Percentiles rank a stretch among this genome's conserved stretches.
phyloP scores from a whole-genome alignment of 2,113 vertebrate genomes.

The Plecturocebus donacophilus region DNA sequence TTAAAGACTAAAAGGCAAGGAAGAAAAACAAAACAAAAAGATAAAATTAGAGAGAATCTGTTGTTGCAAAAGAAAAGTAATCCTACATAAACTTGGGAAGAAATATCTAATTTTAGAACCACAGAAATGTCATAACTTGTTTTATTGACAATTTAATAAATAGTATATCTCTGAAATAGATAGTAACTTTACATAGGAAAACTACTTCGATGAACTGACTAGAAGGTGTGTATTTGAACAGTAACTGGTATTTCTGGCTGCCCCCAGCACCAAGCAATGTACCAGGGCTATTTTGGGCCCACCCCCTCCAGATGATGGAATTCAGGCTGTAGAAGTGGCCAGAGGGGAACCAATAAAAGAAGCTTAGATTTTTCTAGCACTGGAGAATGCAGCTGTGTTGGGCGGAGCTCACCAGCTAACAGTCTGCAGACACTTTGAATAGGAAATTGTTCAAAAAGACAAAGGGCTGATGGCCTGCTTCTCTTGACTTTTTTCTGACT shows the following conservation, averaged over 20 bases:
- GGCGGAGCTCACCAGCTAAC: neutral
- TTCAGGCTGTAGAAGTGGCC: neutral
- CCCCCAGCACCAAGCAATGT: neutral
- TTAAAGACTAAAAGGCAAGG: slow-evolving; percentile 86
- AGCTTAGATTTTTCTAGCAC: neutral
- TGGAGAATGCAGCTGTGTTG: slow-evolving; percentile 23
- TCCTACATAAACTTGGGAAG: neutral
- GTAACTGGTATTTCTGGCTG: neutral
- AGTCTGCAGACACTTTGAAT: neutral
- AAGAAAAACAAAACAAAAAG: neutral
- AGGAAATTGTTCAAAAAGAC: neutral
- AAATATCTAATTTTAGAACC: neutral
- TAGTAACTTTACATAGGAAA: neutral
- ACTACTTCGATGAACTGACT: neutral
- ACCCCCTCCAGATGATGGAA: neutral
- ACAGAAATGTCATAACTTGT: neutral
- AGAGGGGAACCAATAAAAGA: neutral
- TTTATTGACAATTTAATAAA: neutral
- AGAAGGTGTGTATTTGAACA: neutral
- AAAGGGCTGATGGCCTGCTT: neutral
- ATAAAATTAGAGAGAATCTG: neutral
- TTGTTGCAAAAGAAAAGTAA: slow-evolving; percentile 13
- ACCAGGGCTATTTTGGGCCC: neutral
- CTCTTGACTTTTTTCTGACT: neutral
- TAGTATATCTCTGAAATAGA: neutral